Evolutionary conservation across 2,113 vertebrate genomes (phyloP).

Genomic region (Tyto alba): DNA sequence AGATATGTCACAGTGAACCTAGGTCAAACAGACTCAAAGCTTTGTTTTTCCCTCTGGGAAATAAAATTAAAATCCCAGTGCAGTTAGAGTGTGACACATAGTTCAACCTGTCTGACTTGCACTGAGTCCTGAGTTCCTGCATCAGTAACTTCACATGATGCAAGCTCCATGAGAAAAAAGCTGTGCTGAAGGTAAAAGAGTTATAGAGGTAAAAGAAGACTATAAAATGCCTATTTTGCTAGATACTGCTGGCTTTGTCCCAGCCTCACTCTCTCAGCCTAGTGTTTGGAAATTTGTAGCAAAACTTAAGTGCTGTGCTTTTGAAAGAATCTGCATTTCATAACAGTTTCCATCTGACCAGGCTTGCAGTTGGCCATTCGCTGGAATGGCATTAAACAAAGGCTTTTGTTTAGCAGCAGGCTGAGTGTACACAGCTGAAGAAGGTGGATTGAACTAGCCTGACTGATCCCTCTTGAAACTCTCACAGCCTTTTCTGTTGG

Average conservation of each 20-base stretch:
- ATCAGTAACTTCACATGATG: neutral
- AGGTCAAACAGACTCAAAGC: neutral
- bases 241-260: neutral
- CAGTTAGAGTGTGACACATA: neutral
- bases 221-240: neutral
- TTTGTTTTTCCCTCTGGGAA: neutral
- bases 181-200: neutral
- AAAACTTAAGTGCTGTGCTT: neutral
- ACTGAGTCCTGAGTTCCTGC: neutral
- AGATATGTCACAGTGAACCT: neutral
- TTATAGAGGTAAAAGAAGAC: neutral
- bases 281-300: neutral
- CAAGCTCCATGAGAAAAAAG: neutral
- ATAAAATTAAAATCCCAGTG: neutral
- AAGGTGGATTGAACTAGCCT: slow-evolving; percentile 19
- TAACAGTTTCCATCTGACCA: slow-evolving; percentile 33
- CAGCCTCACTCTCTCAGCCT: neutral
- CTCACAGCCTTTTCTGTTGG: neutral
- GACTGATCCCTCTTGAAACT: neutral
- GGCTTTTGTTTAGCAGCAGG: slow-evolving; percentile 28
- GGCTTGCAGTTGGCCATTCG: neutral
- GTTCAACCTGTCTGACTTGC: neutral
- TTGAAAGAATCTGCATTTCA: neutral
- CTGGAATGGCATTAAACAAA: slow-evolving; percentile 19
- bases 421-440: slow-evolving; percentile 41